phyloP scores from a whole-genome alignment of 2,888 invertebrate species.

The Dynastes grantii region DNA sequence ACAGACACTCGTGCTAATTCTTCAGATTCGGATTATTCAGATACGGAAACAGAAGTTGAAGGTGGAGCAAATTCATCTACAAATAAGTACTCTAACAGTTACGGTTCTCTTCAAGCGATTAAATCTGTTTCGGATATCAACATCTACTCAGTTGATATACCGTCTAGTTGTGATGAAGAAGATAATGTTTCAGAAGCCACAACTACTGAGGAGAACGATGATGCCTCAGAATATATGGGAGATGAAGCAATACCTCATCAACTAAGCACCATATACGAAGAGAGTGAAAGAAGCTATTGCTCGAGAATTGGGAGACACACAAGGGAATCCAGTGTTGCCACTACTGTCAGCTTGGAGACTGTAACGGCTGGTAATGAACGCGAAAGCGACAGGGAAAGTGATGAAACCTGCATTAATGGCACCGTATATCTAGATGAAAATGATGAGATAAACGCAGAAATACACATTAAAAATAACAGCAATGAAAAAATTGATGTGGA shows the following conservation, averaged over 20 bases:
- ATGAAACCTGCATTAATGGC: conserved; percentile 44
- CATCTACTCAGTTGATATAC: conserved; percentile 64
- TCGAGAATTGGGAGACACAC: conserved; percentile 61
- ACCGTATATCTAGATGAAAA: conserved; percentile 27
- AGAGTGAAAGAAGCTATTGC: conserved; percentile 71
- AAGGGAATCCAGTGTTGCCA: conserved; percentile 65
- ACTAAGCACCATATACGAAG: conserved; percentile 77
- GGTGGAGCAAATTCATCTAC: conserved; percentile 6
- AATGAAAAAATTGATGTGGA: conserved; percentile 23
- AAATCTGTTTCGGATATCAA: conserved; percentile 74
- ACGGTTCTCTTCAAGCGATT: conserved; percentile 69
- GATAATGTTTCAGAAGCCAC: conserved; percentile 50
- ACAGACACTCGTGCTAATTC: conserved; percentile 49
- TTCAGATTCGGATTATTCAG: conserved; percentile 52
- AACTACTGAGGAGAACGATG: conserved; percentile 61
- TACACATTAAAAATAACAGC: conserved; percentile 3
- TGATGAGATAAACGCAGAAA: conserved; percentile 24
- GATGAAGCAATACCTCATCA: conserved; percentile 70
- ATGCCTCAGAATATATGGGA: conserved; percentile 56
- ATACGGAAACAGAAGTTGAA: conserved; percentile 56
- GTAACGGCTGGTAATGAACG: conserved; percentile 54
- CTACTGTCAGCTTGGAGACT: conserved; percentile 62
- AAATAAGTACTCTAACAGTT: conserved; percentile 43
- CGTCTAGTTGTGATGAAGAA: conserved; percentile 53
- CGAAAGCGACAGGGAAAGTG: conserved; percentile 30